These are phyloP conservation scores for Drosophila suboccidentalis DNA, from an alignment of 2,888 invertebrate genomes.

Conservation along the genomic window DNA sequence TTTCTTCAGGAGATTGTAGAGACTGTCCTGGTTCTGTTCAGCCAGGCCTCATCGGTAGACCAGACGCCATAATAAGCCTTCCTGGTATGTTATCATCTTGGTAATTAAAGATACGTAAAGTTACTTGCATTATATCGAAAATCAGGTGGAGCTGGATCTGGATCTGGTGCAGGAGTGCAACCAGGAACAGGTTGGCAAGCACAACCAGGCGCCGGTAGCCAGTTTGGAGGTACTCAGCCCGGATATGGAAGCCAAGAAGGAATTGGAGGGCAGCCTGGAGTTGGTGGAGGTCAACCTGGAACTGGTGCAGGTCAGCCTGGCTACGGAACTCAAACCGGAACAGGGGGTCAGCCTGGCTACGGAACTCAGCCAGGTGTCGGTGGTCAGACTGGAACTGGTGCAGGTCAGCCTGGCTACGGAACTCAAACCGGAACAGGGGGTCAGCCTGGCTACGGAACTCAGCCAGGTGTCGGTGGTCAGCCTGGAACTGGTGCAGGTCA, in stretches of 20 bases:
- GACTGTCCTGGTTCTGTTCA: constrained; percentile 59
- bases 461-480: constrained; percentile 22
- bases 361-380: constrained; percentile 7
- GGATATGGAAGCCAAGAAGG: constrained; percentile 19
- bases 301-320: constrained; percentile 19
- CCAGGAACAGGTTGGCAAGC: constrained; percentile 7
- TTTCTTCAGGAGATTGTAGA: constrained; percentile 87
- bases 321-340: not conserved
- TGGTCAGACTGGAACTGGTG: constrained; percentile 28
- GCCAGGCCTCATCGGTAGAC: constrained; percentile 42
- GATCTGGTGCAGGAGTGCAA: constrained; percentile 2
- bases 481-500: constrained; percentile 12
- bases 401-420: constrained; percentile 19
- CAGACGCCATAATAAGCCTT: constrained; percentile 68
- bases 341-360: constrained; percentile 9
- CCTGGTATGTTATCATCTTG: constrained; percentile 47
- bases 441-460: constrained; percentile 18
- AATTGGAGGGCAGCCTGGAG: constrained; percentile 6
- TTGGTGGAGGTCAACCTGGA: constrained; percentile 14
- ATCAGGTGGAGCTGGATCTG: constrained; percentile 19
- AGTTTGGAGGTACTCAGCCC: constrained; percentile 9
- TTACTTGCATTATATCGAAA: not conserved
- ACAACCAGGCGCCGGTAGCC: not conserved
- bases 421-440: constrained; percentile 20
- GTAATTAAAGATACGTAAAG: not conserved